Percentiles rank a stretch among this genome's conserved stretches.
phyloP scores from a whole-genome alignment of 2,113 vertebrate species.

The Tautogolabrus adspersus region DNA sequence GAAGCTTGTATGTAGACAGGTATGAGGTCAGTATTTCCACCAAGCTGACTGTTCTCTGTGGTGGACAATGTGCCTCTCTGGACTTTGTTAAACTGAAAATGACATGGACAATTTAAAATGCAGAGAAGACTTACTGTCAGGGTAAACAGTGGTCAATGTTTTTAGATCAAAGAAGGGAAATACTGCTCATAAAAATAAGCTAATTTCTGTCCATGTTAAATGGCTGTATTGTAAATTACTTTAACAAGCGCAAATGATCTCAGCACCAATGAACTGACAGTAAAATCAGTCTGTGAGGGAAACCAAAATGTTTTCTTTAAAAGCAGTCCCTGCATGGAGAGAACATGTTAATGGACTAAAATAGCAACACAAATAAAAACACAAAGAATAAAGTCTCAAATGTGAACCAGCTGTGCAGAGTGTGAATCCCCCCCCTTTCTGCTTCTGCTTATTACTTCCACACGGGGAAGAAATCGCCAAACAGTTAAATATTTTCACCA shows the following conservation, averaged over 20 bases:
- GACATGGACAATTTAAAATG: too few relatives aligned
- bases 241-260: constrained; percentile 21
- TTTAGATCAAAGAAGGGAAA: neutral
- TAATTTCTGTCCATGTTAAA: neutral
- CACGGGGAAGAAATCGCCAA: constrained; percentile 8
- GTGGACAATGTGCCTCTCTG: neutral
- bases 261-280: constrained; percentile 2
- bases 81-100: neutral
- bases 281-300: constrained; percentile 1
- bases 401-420: constrained; percentile 71
- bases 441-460: neutral
- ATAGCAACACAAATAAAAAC: constrained; percentile 63
- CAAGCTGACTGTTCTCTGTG: constrained; percentile 20
- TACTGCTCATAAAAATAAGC: neutral
- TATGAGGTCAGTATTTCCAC: constrained; percentile 69
- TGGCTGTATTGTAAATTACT: constrained; percentile 44
- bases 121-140: too few relatives aligned
- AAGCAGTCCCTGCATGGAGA: constrained; percentile 32
- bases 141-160: neutral
- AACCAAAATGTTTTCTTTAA: constrained; percentile 61
- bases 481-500: constrained; percentile 1
- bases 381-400: constrained; percentile 58
- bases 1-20: constrained; percentile 55
- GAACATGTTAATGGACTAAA: constrained; percentile 50
- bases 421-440: neutral